Base-by-base conservation (phyloP, 2,113 vertebrate species). In the Microtus ochrogaster region DNA sequence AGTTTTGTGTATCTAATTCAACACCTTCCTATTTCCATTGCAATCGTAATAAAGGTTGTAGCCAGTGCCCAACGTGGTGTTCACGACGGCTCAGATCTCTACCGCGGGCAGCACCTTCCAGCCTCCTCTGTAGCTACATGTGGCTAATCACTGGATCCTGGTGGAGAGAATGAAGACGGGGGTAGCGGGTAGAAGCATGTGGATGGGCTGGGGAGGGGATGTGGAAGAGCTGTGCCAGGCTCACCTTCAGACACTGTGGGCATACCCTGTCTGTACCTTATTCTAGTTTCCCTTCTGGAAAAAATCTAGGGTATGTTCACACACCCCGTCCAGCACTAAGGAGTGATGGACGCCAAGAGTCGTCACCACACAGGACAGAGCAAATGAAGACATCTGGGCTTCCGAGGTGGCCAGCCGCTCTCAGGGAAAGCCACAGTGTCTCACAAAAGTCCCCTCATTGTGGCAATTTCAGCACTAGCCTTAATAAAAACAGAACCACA, bases 181-280 rank as follows among this genome's bases (percentile, higher is more conserved):
- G 49, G 49, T 49, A 11, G 47, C 8, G 21, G 44, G 44, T 5
- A 3, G 78, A 81, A 36, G 33, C 30, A 52, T 5, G 36, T 58
- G 52, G 52, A 26, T 55, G 52, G 52, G 52, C 55, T 22, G 44
- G 77, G 36, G 73, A 9, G 26, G 30, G 44, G 33, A 26, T 2
- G 0, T 5, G 19, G 47, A 52, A 52, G 47, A 52, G 3, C 41
- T 78, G 55, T 74, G 52, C 49, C 0, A 0, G 14, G 70, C n/a
- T 72, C 55, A 11, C 70, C 68, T 55, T n/a, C 49, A 13, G 78
- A 24, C 21, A n/a, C 49, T 52, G 11, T n/a, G 36, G 79, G 21
- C 11, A 39, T 8, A 82, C 12, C 36, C 33, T n/a, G 30, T 81
- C 49, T 36, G 14, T 81, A n/a, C 5, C 77, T 58, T 58, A 81